Evolutionary conservation across 2,888 invertebrate genomes (phyloP), one percentile per base, ranked within the genome.

Genomic region (Aspidiotus destructor): DNA sequence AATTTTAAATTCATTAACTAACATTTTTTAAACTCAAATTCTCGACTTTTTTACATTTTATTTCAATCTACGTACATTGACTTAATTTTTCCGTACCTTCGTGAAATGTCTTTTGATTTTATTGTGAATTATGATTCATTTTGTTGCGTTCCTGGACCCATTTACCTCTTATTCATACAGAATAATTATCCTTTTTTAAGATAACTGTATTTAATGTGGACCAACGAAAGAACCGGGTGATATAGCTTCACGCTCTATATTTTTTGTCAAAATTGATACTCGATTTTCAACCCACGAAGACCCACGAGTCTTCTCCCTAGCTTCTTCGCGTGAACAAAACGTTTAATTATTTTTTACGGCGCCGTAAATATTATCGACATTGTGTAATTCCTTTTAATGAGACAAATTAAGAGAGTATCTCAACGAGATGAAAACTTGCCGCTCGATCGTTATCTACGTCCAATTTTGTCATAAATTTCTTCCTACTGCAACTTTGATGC

Each of bases 381-480:
- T n/a, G 48, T 48, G n/a, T 48, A 48, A 28, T 28, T 28, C 6
- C 48, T 2, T 48, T 13, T 48, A 13, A 11, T 6, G 48, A 48
- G 48, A 48, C 48, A 48, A 48, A 48, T 48, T 48, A 48, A 48
- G 11, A 48, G 6, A 1, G 48, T 48, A 48, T n/a, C 48, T 48
- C 1, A 48, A n/a, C 10, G 48, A 48, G 48, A 48, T 48, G 48
- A 48, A 48, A 48, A 11, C 48, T 6, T n/a, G 48, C 48, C 48
- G 48, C 48, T 48, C 48, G 48, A 48, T 48, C 48, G 48, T 48
- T 48, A 48, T 48, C 48, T 48, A 6, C 48, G 48, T 6, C 48
- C 48, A 48, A 48, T 48, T 48, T 48, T n/a, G n/a, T 48, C 48
- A n/a, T 48, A 48, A 48, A 48, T 48, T 48, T 48, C 48, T 48